Percentiles rank a stretch among this genome's conserved stretches.
phyloP scores from a whole-genome alignment of 2,888 invertebrate genomes.

The Catotricha subobsoleta region DNA sequence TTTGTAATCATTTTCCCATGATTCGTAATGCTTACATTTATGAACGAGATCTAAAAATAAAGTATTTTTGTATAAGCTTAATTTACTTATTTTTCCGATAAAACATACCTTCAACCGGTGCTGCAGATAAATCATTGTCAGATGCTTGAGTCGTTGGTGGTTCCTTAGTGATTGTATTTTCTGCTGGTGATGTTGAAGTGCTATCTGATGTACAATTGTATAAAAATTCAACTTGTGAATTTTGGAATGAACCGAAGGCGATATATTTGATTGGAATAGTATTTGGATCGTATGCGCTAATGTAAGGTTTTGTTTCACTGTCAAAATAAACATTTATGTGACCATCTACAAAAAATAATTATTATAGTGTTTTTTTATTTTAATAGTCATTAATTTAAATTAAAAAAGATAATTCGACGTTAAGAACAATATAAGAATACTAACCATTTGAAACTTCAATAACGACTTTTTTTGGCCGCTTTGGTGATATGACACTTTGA shows the following conservation, averaged over 20 bases:
- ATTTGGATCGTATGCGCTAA: conserved; percentile 1
- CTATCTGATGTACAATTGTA: conserved; percentile 1
- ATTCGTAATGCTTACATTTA: background rate
- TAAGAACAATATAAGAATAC: too few relatives aligned
- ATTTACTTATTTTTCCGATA: background rate
- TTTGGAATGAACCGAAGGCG: background rate
- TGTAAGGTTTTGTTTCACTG: background rate
- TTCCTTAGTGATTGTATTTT: too few relatives aligned
- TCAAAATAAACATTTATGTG: background rate
- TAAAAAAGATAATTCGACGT: too few relatives aligned
- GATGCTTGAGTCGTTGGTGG: too few relatives aligned
- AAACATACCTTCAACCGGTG: background rate
- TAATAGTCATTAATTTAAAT: too few relatives aligned
- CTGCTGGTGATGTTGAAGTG: too few relatives aligned
- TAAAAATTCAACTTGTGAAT: background rate
- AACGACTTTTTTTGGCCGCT: too few relatives aligned
- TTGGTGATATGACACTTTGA: too few relatives aligned
- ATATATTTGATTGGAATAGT: background rate
- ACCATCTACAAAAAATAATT: background rate
- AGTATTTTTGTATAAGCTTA: background rate
- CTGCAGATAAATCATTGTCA: background rate
- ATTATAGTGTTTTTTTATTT: background rate
- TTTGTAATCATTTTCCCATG: conserved; percentile 2
- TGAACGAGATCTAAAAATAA: background rate
- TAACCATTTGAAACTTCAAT: too few relatives aligned